These are phyloP conservation scores for Watsonalla cultraria DNA, from an alignment of 2,888 invertebrate species.

Conservation along the genomic window DNA sequence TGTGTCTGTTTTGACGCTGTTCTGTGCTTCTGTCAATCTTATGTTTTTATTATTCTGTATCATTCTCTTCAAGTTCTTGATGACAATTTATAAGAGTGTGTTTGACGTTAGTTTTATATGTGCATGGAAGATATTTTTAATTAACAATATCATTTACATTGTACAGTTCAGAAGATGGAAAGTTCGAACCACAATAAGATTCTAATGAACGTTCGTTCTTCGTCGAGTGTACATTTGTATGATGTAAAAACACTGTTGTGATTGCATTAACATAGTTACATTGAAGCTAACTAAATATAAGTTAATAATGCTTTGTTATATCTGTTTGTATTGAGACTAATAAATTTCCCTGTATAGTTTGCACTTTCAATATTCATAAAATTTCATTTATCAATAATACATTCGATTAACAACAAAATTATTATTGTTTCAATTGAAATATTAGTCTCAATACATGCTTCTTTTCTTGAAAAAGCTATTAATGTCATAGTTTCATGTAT, in stretches of 20 bases:
- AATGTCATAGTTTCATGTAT: not conserved
- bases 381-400: not conserved
- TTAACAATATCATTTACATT: conserved; percentile 40
- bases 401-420: not conserved
- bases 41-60: conserved; percentile 33
- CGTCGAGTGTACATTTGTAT: conserved; percentile 43
- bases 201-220: conserved; percentile 15
- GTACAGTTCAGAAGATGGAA: conserved; percentile 44
- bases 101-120: conserved; percentile 76
- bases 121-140: conserved; percentile 70
- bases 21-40: conserved; percentile 30
- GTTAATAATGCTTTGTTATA: conserved; percentile 23
- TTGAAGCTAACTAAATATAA: conserved; percentile 28
- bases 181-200: conserved; percentile 23
- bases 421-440: not conserved
- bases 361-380: not conserved
- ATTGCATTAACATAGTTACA: conserved; percentile 37
- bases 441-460: not conserved
- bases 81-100: conserved; percentile 66
- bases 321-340: conserved; percentile 12
- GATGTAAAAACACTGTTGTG: conserved; percentile 51
- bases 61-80: conserved; percentile 31
- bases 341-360: conserved; percentile 3
- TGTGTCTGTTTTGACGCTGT: conserved; percentile 33
- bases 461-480: not conserved